Evolutionary conservation across 2,888 invertebrate species (phyloP), one percentile per base, ranked within the genome.

Genomic region (Noctua pronuba): DNA sequence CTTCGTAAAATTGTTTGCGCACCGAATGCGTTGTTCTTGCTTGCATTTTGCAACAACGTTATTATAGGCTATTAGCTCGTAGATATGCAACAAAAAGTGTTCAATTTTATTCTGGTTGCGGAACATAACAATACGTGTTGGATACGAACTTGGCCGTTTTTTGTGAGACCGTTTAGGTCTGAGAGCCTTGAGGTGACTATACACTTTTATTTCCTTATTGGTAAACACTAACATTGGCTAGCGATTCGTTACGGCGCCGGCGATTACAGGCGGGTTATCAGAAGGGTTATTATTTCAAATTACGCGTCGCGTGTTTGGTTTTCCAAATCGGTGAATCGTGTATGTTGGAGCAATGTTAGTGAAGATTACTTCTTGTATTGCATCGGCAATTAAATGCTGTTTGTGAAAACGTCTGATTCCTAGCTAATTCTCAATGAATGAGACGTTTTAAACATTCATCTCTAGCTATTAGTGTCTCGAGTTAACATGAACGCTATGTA

Each of bases 151-250:
- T 80, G 83, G 68, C 62, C 62, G 60, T 82, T 88, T 88, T 90
- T 90, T 90, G 89, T 89, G 86, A 88, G 84, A 87, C 75, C 80
- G 84, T 91, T 90, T 93, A 91, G 90, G 88, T 89, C 83, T 87
- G 28, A 46, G 75, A 92, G 89, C 95, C 95, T 93, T 95, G 95
- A 92, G 91, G 90, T 82, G 85, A 91, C 80, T 88, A 88, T 80
- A 93, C 94, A 93, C 94, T 95, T 94, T 95, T 94, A 95, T 95
- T 95, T 96, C 95, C 95, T 94, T 86, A 90, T 94, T 92, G 89
- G 90, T 90, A 90, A 91, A 88, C 44, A 82, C 87, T 90, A 87
- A 85, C 81, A 86, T 89, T 89, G 80, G 83, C 84, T 85, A 77
- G 82, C 79, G 73, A 92, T 92, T 92, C 82, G 89, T 86, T 89